Evolutionary conservation across 2,797 vertebrate genomes (phyloP).

Genomic region (Neosilurus mollespiculum): DNA sequence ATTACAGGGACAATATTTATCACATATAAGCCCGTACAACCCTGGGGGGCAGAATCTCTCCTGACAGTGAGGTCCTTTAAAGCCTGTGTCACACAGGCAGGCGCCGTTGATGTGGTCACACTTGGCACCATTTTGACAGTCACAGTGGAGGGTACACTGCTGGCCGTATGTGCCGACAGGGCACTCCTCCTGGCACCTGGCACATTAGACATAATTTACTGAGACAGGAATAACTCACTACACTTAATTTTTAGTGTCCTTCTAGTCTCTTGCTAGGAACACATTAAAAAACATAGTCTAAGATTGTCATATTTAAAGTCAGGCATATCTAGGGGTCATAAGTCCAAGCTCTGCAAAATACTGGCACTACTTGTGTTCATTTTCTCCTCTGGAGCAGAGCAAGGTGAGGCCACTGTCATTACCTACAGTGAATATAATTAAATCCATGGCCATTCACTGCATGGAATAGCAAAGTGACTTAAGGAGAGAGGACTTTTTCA

Average conservation of each 20-base stretch:
- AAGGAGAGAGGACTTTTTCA: constrained; percentile 74
- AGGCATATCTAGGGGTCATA: constrained; percentile 33
- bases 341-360: constrained; percentile 36
- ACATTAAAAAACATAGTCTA: constrained; percentile 9
- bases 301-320: constrained; percentile 12
- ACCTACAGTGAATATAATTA: constrained; percentile 57
- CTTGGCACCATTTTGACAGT: constrained; percentile 92
- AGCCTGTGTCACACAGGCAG: constrained; percentile 91
- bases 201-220: constrained; percentile 44
- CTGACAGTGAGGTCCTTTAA: constrained; percentile 91
- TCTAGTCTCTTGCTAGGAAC: not conserved
- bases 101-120: constrained; percentile 92
- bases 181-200: constrained; percentile 97
- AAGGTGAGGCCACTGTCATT: constrained; percentile 52
- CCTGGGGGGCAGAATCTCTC: constrained; percentile 92
- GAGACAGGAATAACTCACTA: not conserved
- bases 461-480: constrained; percentile 76
- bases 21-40: constrained; percentile 90
- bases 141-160: constrained; percentile 86
- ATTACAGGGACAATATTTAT: constrained; percentile 91
- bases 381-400: constrained; percentile 46
- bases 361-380: constrained; percentile 45
- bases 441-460: constrained; percentile 58
- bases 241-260: constrained; percentile 7
- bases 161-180: constrained; percentile 90